A percentile compares a stretch with the other conserved stretches of the same genome.
Evolutionary conservation across 92 coral and sea anemone species (phyloP).

Genomic region (Umimayanthus kanabou): DNA sequence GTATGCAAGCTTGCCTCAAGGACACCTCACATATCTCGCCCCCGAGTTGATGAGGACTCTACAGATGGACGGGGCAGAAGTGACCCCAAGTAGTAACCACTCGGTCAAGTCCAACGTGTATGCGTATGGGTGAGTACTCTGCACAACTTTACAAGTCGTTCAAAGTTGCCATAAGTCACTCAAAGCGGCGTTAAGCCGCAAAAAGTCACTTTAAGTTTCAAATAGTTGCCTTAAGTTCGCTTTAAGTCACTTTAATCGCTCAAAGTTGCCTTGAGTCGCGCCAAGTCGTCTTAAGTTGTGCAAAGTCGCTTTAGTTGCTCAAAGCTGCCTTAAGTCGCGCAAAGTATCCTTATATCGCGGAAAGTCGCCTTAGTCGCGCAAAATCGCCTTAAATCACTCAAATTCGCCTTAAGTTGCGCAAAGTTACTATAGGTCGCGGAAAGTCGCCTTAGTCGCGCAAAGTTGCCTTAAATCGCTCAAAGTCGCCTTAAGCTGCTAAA

Average conservation of each 20-base stretch:
- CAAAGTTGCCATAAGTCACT: not conserved
- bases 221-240: too few species aligned
- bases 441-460: too few species aligned
- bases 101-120: constrained; percentile 79
- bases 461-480: too few species aligned
- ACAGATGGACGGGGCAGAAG: constrained; percentile 66
- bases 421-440: not conserved
- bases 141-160: too few species aligned
- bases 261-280: not conserved
- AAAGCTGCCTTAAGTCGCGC: too few species aligned
- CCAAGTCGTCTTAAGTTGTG: not conserved
- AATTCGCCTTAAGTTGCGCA: not conserved
- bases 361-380: not conserved
- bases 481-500: too few species aligned
- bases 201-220: not conserved
- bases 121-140: constrained; percentile 78
- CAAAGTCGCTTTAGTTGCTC: not conserved
- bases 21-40: constrained; percentile 93
- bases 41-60: constrained; percentile 96
- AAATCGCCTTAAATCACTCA: too few species aligned
- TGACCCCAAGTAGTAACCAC: constrained; percentile 62
- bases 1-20: constrained; percentile 90
- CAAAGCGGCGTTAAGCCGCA: not conserved
- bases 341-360: too few species aligned
- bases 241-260: too few species aligned